Percentiles rank a stretch among this genome's conserved stretches.
These are phyloP conservation scores for Aplysina aerophoba DNA, from an alignment of 37 sponge, comb jelly and placozoan species.

Conservation along the genomic window DNA sequence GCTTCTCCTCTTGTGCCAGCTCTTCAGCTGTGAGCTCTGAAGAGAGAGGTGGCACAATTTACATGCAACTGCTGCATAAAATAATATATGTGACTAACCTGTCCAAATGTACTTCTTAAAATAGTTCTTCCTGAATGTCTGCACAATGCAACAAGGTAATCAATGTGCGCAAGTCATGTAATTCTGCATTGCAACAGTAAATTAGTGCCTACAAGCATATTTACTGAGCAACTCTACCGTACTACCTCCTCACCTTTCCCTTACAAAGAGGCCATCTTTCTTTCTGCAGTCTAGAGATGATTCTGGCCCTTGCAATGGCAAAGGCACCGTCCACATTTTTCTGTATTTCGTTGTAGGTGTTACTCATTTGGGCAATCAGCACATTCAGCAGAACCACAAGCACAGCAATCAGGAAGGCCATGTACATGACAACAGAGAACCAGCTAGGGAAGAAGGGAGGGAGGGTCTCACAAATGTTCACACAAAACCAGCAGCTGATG, in stretches of 20 bases:
- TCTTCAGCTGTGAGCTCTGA: background rate
- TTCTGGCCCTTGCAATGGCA: conserved; percentile 36
- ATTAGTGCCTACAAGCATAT: no score
- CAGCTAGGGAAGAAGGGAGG: conserved; percentile 13
- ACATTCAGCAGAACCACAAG: conserved; percentile 41
- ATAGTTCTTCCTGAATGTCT: conserved; percentile 12
- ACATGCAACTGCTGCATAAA: no score
- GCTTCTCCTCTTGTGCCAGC: background rate
- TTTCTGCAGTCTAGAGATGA: conserved; percentile 33
- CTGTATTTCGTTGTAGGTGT: conserved; percentile 51
- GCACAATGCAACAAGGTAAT: background rate
- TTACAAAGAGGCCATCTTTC: background rate
- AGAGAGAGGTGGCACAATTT: no score
- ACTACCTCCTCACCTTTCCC: background rate
- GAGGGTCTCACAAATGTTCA: no score
- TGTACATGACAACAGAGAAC: conserved; percentile 30
- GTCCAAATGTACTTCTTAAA: conserved; percentile 2
- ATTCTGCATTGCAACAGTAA: no score
- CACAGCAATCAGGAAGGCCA: conserved; percentile 34
- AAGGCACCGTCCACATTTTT: conserved; percentile 34
- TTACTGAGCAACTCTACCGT: no score
- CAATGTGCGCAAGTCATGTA: no score
- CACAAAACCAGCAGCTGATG: background rate
- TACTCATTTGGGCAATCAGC: conserved; percentile 50
- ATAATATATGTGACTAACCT: background rate